Base-by-base conservation (phyloP, 2,797 vertebrate species). In the Propithecus perrieri region DNA sequence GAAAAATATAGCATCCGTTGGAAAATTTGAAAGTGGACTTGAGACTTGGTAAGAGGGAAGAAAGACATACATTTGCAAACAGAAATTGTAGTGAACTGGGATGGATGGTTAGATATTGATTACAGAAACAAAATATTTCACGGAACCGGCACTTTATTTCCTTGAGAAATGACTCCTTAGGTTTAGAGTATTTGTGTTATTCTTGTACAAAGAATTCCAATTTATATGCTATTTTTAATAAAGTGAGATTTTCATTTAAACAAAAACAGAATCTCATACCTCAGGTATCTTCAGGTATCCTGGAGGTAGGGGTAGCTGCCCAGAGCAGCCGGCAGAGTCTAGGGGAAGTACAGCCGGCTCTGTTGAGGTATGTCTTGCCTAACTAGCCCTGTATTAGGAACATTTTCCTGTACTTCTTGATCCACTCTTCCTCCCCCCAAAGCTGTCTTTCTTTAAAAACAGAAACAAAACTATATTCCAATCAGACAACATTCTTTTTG, bases 41-140 rank as follows among this genome's bases (percentile, higher is more conserved):
- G 53, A 86, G 75, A 84, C 5, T 57, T 63, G 71, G 8, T n/a
- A 69, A 46, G 20, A 92, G n/a, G 50, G 22, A 84, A 91, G 57
- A 86, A 35, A 95, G 61, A 65, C 24, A 26, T 8, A 53, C 22
- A 74, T 67, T 72, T 97, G 35, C 48, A 89, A 86, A 93, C 12
- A 86, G 30, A 90, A 76, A 76, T 92, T 78, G 93, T 78, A 89
- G 86, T 80, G 61, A 71, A 81, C 79, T 41, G 50, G 26, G 65
- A 93, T 81, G 30, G 53, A 93, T 81, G 50, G 74, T 93, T 95
- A 96, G 93, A 76, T 93, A 96, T 18, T 92, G 85, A 94, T 96
- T 84, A 81, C 26, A 96, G 79, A 89, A 92, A 50, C 28, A 90
- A 89, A 71, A 10, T 69, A 76, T 84, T 87, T 79, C 87, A 46